Base-by-base conservation (phyloP, 2,797 vertebrate genomes). In the Oreochromis mossambicus region DNA sequence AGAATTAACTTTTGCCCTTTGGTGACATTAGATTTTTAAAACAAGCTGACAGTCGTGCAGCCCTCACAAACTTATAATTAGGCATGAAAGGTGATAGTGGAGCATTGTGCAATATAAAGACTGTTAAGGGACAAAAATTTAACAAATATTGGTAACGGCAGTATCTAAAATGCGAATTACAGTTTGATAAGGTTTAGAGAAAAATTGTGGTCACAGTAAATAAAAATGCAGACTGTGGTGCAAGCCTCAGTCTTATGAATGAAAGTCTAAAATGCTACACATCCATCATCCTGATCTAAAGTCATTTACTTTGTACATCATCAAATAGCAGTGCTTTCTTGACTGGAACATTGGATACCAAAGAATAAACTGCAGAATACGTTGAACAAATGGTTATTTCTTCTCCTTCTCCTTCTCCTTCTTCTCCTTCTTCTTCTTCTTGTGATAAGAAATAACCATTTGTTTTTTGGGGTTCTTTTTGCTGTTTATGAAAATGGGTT, bases 201-300 rank as follows among this genome's bases (percentile, higher is more conserved):
- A n/a, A 8, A 32, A 50, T 5, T 5, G 24, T 50, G 43, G 43
- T 32, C 24, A 50, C 26, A 48, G 41, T 73, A 29, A 73, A 73
- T 50, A 50, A 75, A 48, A 75, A 48, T 48, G 43, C 68, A 75
- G 68, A 29, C 43, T 32, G 17, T 50, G 43, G 24, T n/a, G 24
- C 24, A 75, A 2, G 24, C 32, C 46, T 19, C 24, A 1, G 26
- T 19, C 24, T 48, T 50, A 75, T 32, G 4, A 75, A 50, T 32
- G 68, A 50, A 50, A 19, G 15, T n/a, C 24, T 48, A 50, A 75
- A 50, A 50, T n/a, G 24, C 17, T 48, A 7, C 24, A 48, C 21
- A 48, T 32, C 24, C 68, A 46, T 41, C 36, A 43, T 24, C 12
- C 63, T 68, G 36, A 43, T 68, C n/a, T 73, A 75, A 75, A 75